These are phyloP conservation scores for Actinia equina DNA, from an alignment of 64 coral and sea anemone species.

Conservation along the genomic window DNA sequence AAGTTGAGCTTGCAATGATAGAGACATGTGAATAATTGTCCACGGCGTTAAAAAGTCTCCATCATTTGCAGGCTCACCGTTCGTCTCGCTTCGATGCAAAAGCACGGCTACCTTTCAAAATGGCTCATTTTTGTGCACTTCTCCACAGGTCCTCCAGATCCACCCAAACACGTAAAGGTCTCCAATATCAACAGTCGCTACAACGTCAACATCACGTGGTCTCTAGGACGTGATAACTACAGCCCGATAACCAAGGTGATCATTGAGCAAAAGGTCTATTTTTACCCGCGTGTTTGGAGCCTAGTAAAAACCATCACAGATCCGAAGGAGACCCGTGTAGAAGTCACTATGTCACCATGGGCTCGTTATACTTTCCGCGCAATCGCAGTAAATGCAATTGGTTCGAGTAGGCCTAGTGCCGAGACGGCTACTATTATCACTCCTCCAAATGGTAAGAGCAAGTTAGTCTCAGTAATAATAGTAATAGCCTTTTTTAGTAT, in stretches of 20 bases:
- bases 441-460: constrained; percentile 17
- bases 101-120: too few relatives aligned
- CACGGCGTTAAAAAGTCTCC: too few relatives aligned
- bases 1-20: too few relatives aligned
- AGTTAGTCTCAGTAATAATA: too few relatives aligned
- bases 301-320: background rate
- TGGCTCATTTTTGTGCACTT: background rate
- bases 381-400: constrained; percentile 41
- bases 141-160: constrained; percentile 35
- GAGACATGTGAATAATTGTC: too few relatives aligned
- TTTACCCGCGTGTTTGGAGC: constrained; percentile 8
- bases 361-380: constrained; percentile 40
- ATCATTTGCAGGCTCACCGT: too few relatives aligned
- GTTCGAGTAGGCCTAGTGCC: constrained; percentile 38
- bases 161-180: constrained; percentile 7
- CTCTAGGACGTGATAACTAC: constrained; percentile 26
- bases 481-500: too few relatives aligned
- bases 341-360: constrained; percentile 35
- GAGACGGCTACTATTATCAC: constrained; percentile 23
- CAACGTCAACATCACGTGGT: constrained; percentile 45
- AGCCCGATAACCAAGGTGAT: constrained; percentile 41
- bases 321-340: background rate
- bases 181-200: background rate
- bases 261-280: constrained; percentile 21
- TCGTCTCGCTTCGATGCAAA: too few relatives aligned